These are phyloP conservation scores for Argyrosomus japonicus DNA, from an alignment of 2,113 vertebrate genomes.

Conservation along the genomic window DNA sequence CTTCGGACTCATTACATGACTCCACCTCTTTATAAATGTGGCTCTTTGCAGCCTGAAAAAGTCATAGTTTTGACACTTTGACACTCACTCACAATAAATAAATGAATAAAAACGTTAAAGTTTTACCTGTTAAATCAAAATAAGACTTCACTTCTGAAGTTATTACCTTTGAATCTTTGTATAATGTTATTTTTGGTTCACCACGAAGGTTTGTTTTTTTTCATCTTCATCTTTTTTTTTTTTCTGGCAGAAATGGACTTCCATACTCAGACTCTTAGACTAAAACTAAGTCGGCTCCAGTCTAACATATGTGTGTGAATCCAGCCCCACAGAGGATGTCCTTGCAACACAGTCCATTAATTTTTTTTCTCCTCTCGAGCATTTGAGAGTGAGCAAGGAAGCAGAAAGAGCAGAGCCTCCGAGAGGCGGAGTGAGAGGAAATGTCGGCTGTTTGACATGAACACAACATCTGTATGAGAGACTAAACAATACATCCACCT, in stretches of 20 bases:
- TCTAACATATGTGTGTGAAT: background rate
- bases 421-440: background rate
- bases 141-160: background rate
- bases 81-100: too few relatives aligned
- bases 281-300: background rate
- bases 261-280: background rate
- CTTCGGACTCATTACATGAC: too few relatives aligned
- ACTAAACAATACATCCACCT: background rate
- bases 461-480: background rate
- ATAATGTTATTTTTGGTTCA: background rate
- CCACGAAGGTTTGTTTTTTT: background rate
- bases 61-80: background rate
- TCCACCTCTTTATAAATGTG: too few relatives aligned
- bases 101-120: background rate
- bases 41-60: background rate
- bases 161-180: background rate
- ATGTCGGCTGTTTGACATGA: background rate
- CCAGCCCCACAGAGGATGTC: slow-evolving; percentile 48
- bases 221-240: background rate
- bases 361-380: background rate
- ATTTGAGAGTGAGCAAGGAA: slow-evolving; percentile 25
- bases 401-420: background rate
- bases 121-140: background rate
- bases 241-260: background rate
- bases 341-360: slow-evolving; percentile 9